A percentile compares a stretch with the other conserved stretches of the same genome.
Conservation (phyloP, 2,888 invertebrate genomes). For the Patella pellucida region DNA sequence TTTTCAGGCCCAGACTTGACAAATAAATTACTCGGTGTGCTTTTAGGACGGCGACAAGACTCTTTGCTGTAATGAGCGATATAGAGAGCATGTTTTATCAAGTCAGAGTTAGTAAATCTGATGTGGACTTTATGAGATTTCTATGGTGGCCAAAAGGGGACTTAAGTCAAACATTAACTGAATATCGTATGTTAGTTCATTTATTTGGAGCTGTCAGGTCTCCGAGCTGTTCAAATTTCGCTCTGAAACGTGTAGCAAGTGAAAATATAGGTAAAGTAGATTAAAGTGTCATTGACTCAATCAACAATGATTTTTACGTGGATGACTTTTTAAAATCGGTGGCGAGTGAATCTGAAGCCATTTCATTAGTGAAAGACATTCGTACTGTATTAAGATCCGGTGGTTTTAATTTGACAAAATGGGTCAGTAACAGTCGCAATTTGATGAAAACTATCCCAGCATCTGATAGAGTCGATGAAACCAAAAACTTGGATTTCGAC, state of each 20-base stretch:
- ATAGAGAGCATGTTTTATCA: slow-evolving; percentile 36
- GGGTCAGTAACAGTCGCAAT: slow-evolving; percentile 31
- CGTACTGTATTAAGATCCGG: slow-evolving; percentile 15
- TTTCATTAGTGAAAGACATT: not conserved
- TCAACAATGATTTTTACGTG: slow-evolving; percentile 25
- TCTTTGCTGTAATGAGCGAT: slow-evolving; percentile 30
- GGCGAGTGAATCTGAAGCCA: slow-evolving; percentile 10
- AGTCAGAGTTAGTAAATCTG: slow-evolving; percentile 22
- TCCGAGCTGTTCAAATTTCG: slow-evolving; percentile 24
- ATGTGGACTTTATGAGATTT: slow-evolving; percentile 27
- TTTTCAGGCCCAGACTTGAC: slow-evolving; percentile 31
- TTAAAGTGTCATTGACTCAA: slow-evolving; percentile 11
- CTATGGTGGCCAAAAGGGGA: slow-evolving; percentile 22
- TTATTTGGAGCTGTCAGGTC: slow-evolving; percentile 19
- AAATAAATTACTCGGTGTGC: slow-evolving; percentile 29
- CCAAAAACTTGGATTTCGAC: slow-evolving; percentile 17
- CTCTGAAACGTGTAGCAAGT: slow-evolving; percentile 10
- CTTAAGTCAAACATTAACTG: not conserved
- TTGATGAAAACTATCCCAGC: slow-evolving; percentile 35
- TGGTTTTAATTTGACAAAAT: slow-evolving; percentile 37
- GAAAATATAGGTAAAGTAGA: not conserved
- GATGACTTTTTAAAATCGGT: slow-evolving; percentile 29
- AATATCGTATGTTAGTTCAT: slow-evolving; percentile 24
- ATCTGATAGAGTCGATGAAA: slow-evolving; percentile 28
- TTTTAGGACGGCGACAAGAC: slow-evolving; percentile 33